phyloP scores from a whole-genome alignment of 2,113 vertebrate species.

The Sceloporus tristichus region DNA sequence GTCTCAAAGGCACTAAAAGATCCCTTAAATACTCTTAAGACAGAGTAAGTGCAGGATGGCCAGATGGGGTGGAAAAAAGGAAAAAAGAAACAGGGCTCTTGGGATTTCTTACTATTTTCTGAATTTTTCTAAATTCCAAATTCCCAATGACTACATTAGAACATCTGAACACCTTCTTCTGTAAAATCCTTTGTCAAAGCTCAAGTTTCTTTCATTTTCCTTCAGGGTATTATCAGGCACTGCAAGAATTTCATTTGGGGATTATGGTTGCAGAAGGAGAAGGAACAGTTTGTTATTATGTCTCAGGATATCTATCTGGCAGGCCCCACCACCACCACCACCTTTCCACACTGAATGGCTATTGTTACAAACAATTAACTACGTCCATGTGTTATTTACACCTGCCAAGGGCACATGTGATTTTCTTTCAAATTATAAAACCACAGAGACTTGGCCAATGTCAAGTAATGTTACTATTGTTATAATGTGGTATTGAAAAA shows the following conservation, averaged over 20 bases:
- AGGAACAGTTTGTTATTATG: not conserved
- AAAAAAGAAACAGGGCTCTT: not conserved
- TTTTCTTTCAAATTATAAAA: not conserved
- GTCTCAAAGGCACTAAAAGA: no score
- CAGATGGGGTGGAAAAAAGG: not conserved
- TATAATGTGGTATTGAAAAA: not conserved
- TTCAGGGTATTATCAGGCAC: not conserved
- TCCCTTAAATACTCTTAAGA: not conserved
- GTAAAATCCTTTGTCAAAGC: not conserved
- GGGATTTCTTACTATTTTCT: not conserved
- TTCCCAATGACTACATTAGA: no score
- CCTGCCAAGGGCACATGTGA: constrained; percentile 6
- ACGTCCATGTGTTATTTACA: not conserved
- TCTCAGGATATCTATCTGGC: not conserved
- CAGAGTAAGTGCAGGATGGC: not conserved
- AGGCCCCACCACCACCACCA: no score
- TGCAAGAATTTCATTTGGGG: not conserved
- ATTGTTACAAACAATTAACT: constrained; percentile 5
- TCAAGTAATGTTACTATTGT: not conserved
- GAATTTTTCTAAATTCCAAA: not conserved
- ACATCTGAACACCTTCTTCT: not conserved
- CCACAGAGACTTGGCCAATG: not conserved
- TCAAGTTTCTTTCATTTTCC: not conserved
- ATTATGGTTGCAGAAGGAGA: not conserved
- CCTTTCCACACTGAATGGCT: not conserved